Evolutionary conservation across 1,140 invertebrate genomes (phyloP).

Genomic region (Drosophila pallidifrons): DNA sequence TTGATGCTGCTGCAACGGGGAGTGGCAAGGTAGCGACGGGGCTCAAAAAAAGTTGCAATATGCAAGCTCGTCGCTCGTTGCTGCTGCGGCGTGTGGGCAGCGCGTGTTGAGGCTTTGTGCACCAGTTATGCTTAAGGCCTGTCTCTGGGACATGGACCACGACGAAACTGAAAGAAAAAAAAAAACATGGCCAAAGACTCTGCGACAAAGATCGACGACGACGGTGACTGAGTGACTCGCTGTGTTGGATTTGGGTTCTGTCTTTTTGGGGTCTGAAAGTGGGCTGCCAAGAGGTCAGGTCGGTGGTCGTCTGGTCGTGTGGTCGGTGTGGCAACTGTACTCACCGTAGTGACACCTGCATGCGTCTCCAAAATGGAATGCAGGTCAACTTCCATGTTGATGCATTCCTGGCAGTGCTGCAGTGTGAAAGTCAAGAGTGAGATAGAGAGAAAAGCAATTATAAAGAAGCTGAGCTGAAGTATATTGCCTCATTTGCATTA

Average conservation of each 20-base stretch:
- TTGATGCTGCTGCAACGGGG: background rate
- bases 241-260: too few species aligned
- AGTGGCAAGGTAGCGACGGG: background rate
- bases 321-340: constrained; percentile 59
- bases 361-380: constrained; percentile 10
- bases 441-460: background rate
- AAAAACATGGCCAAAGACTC: constrained; percentile 30
- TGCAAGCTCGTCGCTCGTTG: background rate
- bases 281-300: constrained; percentile 36
- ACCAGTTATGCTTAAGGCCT: constrained; percentile 52
- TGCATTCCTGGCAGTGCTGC: background rate
- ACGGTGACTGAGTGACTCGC: background rate
- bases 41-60: background rate
- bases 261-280: background rate
- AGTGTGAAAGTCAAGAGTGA: constrained; percentile 10
- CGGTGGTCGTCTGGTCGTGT: too few species aligned
- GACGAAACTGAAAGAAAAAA: background rate
- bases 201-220: constrained; percentile 39
- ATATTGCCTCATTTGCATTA: too few species aligned
- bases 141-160: constrained; percentile 38
- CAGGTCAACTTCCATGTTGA: constrained; percentile 25
- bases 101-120: constrained; percentile 47
- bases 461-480: too few species aligned
- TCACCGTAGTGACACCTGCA: constrained; percentile 41
- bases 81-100: constrained; percentile 53